Base-by-base conservation (phyloP, 2,797 vertebrate species). In the Propithecus perrieri region DNA sequence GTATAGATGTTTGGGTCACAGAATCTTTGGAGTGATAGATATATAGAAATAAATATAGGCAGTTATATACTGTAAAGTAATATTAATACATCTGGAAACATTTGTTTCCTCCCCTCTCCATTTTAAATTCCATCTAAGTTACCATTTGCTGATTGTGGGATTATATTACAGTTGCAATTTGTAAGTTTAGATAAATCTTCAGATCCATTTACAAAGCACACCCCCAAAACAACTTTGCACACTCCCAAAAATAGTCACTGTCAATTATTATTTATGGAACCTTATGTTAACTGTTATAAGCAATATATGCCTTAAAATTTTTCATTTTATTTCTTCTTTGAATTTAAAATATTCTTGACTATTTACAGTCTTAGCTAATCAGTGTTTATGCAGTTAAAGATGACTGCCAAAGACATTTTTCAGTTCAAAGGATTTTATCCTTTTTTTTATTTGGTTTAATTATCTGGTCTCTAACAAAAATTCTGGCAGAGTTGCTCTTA, bases 351-450 rank as follows among this genome's bases (percentile, higher is more conserved):
- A 24, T 41, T 48, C 33, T 92, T 43, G 15, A 20, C 7, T 90
- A 38, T 38, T 94, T n/a, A 61, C 81, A 43, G 28, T 72, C 78
- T 74, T 74, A 83, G 46, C 41, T 67, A 94, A 67, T 84, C 30
- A 48, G 11, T 57, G 9, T 67, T 95, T 50, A 84, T 55, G 24
- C 15, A 50, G 6, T 86, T 95, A 79, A 76, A 88, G 24, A 48
- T 59, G 41, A 79, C 43, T 79, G 48, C 30, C 75, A 89, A 94
- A 83, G 10, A 63, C 38, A 53, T 43, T 12, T 57, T 79, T 86
- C 69, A 91, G 63, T 83, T 88, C 38, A 85, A 76, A 79, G 46
- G 9, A 89, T 96, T 84, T 97, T 67, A 63, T 80, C 30, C 95
- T 76, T 85, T 78, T 94, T 83, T 85, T 15, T 55, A 86, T 78